Conservation (phyloP, 2,797 vertebrate genomes). For the Phrynocephalus guinanensis region DNA sequence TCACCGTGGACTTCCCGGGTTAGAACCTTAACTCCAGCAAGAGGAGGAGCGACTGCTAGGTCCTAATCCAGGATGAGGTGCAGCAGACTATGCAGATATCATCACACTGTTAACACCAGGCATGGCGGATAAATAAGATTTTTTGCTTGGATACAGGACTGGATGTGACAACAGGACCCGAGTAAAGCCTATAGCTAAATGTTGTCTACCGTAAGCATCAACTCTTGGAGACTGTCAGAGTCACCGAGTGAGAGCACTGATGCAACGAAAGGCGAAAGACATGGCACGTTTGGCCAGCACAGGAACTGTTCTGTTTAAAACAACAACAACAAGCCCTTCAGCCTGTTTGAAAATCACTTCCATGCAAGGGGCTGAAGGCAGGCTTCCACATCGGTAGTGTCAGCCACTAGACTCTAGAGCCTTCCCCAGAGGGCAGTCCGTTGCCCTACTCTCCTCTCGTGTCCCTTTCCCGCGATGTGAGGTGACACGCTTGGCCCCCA, state of each 20-base stretch:
- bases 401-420: not conserved
- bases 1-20: not conserved
- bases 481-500: slow-evolving; percentile 52
- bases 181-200: not conserved
- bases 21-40: not conserved
- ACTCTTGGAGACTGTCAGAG: not conserved
- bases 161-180: not conserved
- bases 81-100: not conserved
- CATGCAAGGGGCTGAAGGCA: not conserved
- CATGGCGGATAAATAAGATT: not conserved
- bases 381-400: not conserved
- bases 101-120: not conserved
- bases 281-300: not conserved
- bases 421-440: not conserved
- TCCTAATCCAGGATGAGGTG: not conserved
- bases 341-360: not conserved
- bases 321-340: not conserved
- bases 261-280: not conserved
- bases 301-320: not conserved
- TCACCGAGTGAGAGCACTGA: not conserved
- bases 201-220: not conserved
- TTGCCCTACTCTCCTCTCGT: not conserved
- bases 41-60: too few species aligned
- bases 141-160: not conserved
- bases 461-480: not conserved